phyloP scores from a whole-genome alignment of 2,113 vertebrate genomes.

The Ifrita kowaldi region DNA sequence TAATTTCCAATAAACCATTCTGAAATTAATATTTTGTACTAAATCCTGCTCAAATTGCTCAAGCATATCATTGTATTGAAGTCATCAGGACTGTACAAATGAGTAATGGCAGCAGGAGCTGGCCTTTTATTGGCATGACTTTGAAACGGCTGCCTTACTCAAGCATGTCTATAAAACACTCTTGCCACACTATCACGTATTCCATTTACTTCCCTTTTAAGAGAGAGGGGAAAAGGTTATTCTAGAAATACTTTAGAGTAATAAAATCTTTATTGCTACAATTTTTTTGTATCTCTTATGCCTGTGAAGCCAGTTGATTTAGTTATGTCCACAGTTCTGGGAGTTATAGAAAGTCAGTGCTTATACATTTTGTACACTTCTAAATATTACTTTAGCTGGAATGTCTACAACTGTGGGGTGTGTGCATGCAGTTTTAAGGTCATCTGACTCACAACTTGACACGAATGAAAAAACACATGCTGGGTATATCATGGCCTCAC shows the following conservation, averaged over 20 bases:
- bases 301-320: constrained; percentile 19
- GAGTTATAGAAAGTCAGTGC: not conserved
- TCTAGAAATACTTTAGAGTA: constrained; percentile 55
- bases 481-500: not conserved
- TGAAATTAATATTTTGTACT: constrained; percentile 6
- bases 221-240: constrained; percentile 45
- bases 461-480: not conserved
- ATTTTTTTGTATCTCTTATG: constrained; percentile 30
- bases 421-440: not conserved
- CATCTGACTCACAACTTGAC: not conserved
- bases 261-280: constrained; percentile 53
- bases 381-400: constrained; percentile 5
- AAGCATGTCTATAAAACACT: constrained; percentile 21
- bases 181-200: not conserved
- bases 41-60: not conserved
- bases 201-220: constrained; percentile 36
- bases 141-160: constrained; percentile 17
- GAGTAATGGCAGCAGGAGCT: not conserved
- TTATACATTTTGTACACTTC: not conserved
- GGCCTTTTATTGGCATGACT: constrained; percentile 7
- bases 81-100: constrained; percentile 1
- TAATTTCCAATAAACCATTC: constrained; percentile 6
- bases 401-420: not conserved
- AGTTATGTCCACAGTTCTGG: not conserved
- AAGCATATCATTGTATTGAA: not conserved